phyloP scores from a whole-genome alignment of 2,797 vertebrate species.

The Acanthopagrus latus region DNA sequence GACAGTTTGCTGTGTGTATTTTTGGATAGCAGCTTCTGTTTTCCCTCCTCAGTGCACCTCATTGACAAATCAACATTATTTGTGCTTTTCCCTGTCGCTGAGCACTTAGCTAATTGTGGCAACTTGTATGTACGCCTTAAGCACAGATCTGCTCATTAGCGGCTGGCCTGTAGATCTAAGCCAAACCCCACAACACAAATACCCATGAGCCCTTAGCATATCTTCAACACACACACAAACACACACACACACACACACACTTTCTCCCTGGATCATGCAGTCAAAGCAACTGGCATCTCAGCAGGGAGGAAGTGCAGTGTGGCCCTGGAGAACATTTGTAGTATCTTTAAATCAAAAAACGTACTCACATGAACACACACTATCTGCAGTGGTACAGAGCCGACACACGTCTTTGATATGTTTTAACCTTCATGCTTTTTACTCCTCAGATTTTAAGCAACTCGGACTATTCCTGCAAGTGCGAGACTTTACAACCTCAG shows the following conservation, averaged over 20 bases:
- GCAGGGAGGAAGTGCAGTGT: slow-evolving; percentile 43
- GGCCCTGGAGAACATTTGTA: slow-evolving; percentile 26
- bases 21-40: not conserved
- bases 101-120: slow-evolving; percentile 70
- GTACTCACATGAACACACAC: slow-evolving; percentile 4
- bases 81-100: slow-evolving; percentile 56
- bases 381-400: not conserved
- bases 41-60: slow-evolving; percentile 51
- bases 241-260: slow-evolving; percentile 17
- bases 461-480: not conserved
- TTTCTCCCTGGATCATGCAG: slow-evolving; percentile 33
- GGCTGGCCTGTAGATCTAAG: slow-evolving; percentile 24
- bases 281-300: slow-evolving; percentile 58
- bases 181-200: slow-evolving; percentile 48
- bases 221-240: slow-evolving; percentile 10
- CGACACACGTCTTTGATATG: not conserved
- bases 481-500: no score
- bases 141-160: slow-evolving; percentile 76
- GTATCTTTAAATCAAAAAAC: slow-evolving; percentile 11
- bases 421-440: not conserved
- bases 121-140: slow-evolving; percentile 48
- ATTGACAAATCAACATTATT: slow-evolving; percentile 62
- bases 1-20: slow-evolving; percentile 14
- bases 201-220: slow-evolving; percentile 32
- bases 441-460: not conserved